These are phyloP conservation scores for Tadarida brasiliensis DNA, from an alignment of 2,797 vertebrate species.

Conservation along the genomic window DNA sequence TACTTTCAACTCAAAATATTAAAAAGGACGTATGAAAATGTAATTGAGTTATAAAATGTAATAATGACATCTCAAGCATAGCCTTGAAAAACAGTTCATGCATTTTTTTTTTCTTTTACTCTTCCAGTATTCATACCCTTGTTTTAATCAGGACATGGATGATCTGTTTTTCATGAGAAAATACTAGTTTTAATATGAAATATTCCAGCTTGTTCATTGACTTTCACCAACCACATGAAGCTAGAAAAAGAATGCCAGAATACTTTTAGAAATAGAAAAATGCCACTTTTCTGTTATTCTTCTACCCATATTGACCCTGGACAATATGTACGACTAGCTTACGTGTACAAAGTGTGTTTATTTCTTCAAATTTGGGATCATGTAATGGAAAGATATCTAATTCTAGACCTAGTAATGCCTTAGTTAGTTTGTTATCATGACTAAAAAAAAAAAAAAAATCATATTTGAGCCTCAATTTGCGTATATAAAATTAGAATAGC, in stretches of 20 bases:
- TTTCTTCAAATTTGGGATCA: neutral
- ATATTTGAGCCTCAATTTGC: neutral
- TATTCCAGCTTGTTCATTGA: neutral
- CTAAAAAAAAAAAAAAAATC: neutral
- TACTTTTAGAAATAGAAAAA: neutral
- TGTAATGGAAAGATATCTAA: neutral
- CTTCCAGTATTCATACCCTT: neutral
- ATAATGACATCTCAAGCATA: neutral
- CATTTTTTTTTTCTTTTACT: neutral
- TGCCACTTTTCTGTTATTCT: neutral
- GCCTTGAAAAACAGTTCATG: neutral
- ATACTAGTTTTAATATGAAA: constrained; percentile 1
- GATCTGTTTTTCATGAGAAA: neutral
- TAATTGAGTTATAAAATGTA: neutral
- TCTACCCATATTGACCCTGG: neutral
- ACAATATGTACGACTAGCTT: neutral
- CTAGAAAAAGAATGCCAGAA: neutral
- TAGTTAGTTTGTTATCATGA: neutral
- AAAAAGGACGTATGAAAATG: neutral
- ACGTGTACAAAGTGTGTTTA: neutral
- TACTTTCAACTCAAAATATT: neutral
- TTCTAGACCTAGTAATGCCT: neutral
- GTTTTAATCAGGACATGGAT: neutral
- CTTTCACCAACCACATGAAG: neutral
- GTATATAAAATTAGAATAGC: constrained; percentile 39